Evolutionary conservation across 1,140 invertebrate genomes (phyloP), one percentile per base, ranked within the genome.

Genomic region (Ooceraea biroi): DNA sequence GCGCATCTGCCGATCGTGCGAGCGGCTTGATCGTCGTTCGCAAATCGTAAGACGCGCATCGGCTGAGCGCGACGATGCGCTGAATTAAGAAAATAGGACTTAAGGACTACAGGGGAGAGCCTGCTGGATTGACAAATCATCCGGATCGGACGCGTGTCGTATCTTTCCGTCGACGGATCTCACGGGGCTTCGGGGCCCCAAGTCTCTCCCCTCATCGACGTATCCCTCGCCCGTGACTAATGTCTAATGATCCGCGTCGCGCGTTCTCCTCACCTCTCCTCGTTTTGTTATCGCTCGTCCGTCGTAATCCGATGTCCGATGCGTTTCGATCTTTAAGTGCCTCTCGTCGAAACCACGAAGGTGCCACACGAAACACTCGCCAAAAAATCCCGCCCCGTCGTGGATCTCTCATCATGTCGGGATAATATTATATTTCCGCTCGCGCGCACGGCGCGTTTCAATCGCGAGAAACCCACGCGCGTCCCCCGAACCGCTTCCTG

Each of bases 31-130:
- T 68, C 30, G 25, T 27, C 19, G 19, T 66, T 17, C n/a, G 73
- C 73, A 22, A 78, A 68, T 68, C 46, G 41, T 36, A 66, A 68
- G 19, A 55, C 44, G 11, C 55, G 68, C 65, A 17, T 48, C 66
- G 66, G 30, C 25, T 11, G 44, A 68, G 17, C 68, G 58, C 52
- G 44, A 60, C 84, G 69, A 72, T 65, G 69, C 86, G 87, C 80
- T 89, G 91, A 91, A 92, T 92, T 92, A 91, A 91, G 89, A 89
- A 91, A 89, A 91, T 72, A 83, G 76, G 90, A 89, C 88, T 91
- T 76, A 44, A 60, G 71, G 63, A 65, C 25, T n/a, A n/a, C n/a
- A n/a, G n/a, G n/a, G n/a, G n/a, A 68, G 36, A 65, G 46, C 82
- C 84, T 36, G 2, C 36, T 7, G 84, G 84, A 86, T 76, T 87